Conservation (phyloP, 2,888 invertebrate species). For the Cerceris ruficornis region DNA sequence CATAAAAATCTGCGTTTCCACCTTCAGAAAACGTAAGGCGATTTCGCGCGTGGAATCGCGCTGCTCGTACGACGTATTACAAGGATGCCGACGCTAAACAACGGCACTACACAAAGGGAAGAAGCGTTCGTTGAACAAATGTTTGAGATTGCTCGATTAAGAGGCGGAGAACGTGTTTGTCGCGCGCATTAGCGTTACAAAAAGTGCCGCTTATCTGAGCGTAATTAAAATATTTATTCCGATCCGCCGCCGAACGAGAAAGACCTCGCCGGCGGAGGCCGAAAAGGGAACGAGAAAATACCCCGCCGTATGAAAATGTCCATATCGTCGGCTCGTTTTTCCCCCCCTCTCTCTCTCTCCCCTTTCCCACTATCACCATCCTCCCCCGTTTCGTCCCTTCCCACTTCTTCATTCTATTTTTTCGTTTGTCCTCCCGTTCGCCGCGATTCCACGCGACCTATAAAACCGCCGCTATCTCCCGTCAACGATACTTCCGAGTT, state of each 20-base stretch:
- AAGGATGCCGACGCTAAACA: slow-evolving; percentile 1
- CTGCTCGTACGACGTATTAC: neutral
- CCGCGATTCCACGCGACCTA: slow-evolving; percentile 8
- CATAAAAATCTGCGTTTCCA: neutral
- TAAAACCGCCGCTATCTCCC: slow-evolving; percentile 9
- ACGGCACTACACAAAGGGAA: neutral
- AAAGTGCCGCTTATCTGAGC: slow-evolving; percentile 15
- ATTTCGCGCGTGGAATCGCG: neutral
- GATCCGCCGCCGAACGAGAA: slow-evolving; percentile 3
- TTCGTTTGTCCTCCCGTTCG: neutral
- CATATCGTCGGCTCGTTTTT: neutral
- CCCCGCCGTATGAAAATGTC: neutral
- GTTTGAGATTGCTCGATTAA: slow-evolving; percentile 51
- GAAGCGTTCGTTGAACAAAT: slow-evolving; percentile 38
- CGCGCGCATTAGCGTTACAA: slow-evolving; percentile 19
- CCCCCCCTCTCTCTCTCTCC: neutral
- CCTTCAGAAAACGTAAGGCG: neutral
- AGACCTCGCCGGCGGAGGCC: neutral
- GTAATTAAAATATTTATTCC: slow-evolving; percentile 50
- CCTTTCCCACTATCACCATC: neutral
- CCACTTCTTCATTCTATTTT: neutral
- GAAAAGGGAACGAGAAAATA: neutral
- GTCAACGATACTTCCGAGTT: slow-evolving; percentile 12
- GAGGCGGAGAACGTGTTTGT: slow-evolving; percentile 21
- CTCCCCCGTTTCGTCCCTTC: neutral